Base-by-base conservation (phyloP, 2,113 vertebrate genomes). In the Eretmochelys imbricata region DNA sequence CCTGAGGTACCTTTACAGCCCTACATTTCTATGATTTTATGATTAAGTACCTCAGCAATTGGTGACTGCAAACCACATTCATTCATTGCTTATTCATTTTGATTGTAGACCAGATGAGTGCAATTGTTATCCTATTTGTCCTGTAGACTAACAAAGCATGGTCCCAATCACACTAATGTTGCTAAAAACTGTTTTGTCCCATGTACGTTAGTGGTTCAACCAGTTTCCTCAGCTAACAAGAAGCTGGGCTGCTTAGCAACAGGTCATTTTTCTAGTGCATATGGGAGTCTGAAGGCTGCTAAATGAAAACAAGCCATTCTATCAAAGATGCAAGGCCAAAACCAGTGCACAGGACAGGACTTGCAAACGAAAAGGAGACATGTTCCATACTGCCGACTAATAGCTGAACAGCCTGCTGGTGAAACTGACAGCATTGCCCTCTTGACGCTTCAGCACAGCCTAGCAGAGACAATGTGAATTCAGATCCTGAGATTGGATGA, bases 31-130 rank as follows among this genome's bases (percentile, higher is more conserved):
- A 35, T 62, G 57, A 59, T 31, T 59, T 11, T 35, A 35, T n/a
- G 59, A 62, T 62, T 62, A 29, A 62, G 13, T 27, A 55, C 46
- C 8, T 59, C 84, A 69, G 78, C 31, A 89, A 80, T 20, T 25
- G 10, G 22, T 29, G 75, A 35, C 75, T 82, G 92, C 22, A 72
- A 75, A 75, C 35, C 35, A 69, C 5, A 62, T 46, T 57, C 81
- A 90, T 82, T 82, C 83, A 65, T 59, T 51, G 35, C 35, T 89
- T 95, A 95, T 65, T 95, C 89, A 51, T 86, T 85, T 80, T 87
- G 75, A 89, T 89, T 89, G 84, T 54, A 92, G 31, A 25, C 50
- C 88, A 90, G 20, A 0, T 9, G 84, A 94, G 82, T 1, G 65
- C 42, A 12, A 90, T 27, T 94, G 89, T 51, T 85, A 79, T 78